These are phyloP conservation scores for Cherax destructor DNA, from an alignment of 1,140 invertebrate genomes.

Conservation along the genomic window DNA sequence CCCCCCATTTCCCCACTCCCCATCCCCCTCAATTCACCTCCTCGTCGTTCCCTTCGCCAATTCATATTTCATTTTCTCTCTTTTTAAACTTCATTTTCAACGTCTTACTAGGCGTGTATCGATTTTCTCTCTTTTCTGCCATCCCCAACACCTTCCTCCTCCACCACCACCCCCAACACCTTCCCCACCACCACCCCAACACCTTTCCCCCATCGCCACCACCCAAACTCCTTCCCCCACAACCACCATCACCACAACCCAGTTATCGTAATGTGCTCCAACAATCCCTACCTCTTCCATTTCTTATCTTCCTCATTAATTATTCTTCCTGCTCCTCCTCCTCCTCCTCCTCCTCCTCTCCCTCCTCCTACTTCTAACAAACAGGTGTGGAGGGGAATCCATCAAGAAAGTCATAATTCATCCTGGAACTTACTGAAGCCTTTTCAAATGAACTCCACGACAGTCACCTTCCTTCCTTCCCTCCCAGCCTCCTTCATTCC, in stretches of 20 bases:
- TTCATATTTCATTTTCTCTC: constrained; percentile 16
- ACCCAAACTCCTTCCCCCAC: too few species aligned
- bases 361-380: neutral
- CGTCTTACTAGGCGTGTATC: constrained; percentile 4
- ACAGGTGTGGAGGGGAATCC: too few species aligned
- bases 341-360: neutral
- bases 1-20: too few species aligned
- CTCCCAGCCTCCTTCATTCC: too few species aligned
- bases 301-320: neutral
- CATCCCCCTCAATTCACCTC: too few species aligned
- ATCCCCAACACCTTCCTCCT: neutral
- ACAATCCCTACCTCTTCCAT: neutral
- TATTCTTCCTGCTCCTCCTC: neutral
- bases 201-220: too few species aligned
- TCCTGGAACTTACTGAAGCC: too few species aligned
- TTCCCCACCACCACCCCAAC: too few species aligned
- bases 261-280: neutral
- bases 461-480: neutral
- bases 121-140: constrained; percentile 9
- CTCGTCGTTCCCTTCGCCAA: neutral
- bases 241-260: too few species aligned
- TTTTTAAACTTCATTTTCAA: constrained; percentile 20
- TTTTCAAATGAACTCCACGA: too few species aligned
- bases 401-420: too few species aligned
- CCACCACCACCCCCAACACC: too few species aligned